Evolutionary conservation across 2,888 invertebrate species (phyloP).

Genomic region (Hemistola chrysoprasaria): DNA sequence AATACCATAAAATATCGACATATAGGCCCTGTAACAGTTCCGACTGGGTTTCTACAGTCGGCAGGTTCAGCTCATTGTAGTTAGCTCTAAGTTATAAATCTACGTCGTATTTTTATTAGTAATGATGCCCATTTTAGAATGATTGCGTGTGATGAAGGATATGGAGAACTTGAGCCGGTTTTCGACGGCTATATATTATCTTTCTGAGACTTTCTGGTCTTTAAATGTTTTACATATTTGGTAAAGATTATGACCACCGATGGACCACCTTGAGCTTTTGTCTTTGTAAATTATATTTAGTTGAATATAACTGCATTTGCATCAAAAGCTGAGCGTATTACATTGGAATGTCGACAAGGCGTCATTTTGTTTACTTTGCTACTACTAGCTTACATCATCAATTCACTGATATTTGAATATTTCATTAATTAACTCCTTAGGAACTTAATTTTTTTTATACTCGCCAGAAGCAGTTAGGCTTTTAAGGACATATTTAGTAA

Average conservation of each 20-base stretch:
- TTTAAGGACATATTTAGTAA: too few relatives aligned
- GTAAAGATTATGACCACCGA: too few relatives aligned
- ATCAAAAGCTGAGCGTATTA: conserved; percentile 5
- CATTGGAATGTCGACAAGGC: conserved; percentile 14
- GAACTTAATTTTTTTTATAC: too few relatives aligned
- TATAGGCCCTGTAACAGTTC: conserved; percentile 24
- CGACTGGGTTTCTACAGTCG: conserved; percentile 15
- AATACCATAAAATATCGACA: conserved; percentile 27
- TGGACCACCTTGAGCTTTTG: too few relatives aligned
- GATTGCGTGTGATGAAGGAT: conserved; percentile 13
- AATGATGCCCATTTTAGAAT: conserved; percentile 21
- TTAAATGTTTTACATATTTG: not conserved
- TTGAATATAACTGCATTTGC: conserved; percentile 1
- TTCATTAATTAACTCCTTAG: too few relatives aligned
- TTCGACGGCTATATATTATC: conserved; percentile 8
- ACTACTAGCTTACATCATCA: conserved; percentile 18
- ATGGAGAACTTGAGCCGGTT: conserved; percentile 11
- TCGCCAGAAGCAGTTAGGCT: too few relatives aligned
- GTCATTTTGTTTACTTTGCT: conserved; percentile 12
- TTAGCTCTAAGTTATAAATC: conserved; percentile 18
- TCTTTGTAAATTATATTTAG: not conserved
- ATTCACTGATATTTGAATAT: conserved; percentile 10
- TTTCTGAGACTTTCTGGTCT: conserved; percentile 2
- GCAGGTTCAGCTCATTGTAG: conserved; percentile 21
- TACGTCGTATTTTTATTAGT: conserved; percentile 20